phyloP scores from a whole-genome alignment of 1,140 invertebrate genomes.

The Halesus radiatus region DNA sequence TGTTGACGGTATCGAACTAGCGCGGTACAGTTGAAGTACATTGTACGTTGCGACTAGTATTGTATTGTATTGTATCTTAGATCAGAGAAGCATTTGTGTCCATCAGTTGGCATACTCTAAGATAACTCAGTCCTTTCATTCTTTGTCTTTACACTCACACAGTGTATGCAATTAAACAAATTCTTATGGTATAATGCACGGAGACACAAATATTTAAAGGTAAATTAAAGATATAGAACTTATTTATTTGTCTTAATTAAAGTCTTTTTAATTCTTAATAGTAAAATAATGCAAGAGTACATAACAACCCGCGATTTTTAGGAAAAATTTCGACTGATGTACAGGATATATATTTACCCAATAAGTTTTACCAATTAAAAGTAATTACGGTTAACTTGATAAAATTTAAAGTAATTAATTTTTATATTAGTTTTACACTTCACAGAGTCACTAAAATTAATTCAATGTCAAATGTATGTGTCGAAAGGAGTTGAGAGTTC shows the following conservation, averaged over 20 bases:
- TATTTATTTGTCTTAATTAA: constrained; percentile 69
- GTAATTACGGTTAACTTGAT: constrained; percentile 61
- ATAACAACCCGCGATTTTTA: constrained; percentile 68
- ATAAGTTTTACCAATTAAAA: constrained; percentile 71
- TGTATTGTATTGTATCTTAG: constrained; percentile 50
- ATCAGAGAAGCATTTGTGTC: too few species aligned
- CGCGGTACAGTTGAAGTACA: neutral
- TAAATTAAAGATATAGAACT: constrained; percentile 70
- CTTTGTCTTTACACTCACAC: constrained; percentile 55
- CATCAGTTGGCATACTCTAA: too few species aligned
- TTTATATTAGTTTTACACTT: constrained; percentile 64
- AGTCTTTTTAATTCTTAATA: constrained; percentile 59
- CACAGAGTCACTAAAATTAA: constrained; percentile 60
- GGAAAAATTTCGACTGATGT: constrained; percentile 71
- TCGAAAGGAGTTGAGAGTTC: constrained; percentile 49
- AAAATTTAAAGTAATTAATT: constrained; percentile 58
- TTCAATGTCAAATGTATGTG: constrained; percentile 38
- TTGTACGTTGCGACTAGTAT: neutral
- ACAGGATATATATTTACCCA: constrained; percentile 68
- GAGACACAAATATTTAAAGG: constrained; percentile 66
- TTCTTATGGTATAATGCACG: constrained; percentile 66
- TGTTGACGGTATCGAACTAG: neutral
- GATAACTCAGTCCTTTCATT: too few species aligned
- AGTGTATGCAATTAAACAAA: constrained; percentile 70
- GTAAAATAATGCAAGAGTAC: constrained; percentile 69